Evolutionary conservation across 2,888 invertebrate species (phyloP).

Genomic region (Spodoptera exigua): DNA sequence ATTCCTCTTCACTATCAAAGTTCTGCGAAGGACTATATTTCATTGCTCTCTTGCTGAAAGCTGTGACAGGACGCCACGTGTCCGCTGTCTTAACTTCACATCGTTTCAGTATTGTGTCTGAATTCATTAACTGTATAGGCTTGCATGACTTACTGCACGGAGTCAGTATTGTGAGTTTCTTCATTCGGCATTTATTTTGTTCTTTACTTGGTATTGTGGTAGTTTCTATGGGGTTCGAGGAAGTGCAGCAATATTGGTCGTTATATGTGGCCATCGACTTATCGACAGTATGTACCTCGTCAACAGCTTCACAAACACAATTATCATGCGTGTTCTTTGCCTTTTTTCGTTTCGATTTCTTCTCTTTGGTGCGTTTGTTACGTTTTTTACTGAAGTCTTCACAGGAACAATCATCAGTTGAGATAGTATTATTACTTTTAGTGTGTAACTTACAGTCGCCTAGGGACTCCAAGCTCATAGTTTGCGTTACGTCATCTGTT

Average conservation of each 20-base stretch:
- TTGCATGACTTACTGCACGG: slow-evolving; percentile 6
- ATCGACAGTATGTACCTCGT: slow-evolving; percentile 46
- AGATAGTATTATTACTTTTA: slow-evolving; percentile 1
- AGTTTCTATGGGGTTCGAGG: slow-evolving; percentile 54
- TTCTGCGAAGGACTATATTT: slow-evolving; percentile 25
- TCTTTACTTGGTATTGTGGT: slow-evolving; percentile 43
- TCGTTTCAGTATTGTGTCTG: neutral
- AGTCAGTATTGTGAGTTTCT: neutral
- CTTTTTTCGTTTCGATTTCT: slow-evolving; percentile 16
- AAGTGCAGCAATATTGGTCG: slow-evolving; percentile 59
- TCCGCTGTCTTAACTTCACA: slow-evolving; percentile 28
- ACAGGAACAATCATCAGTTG: slow-evolving; percentile 10
- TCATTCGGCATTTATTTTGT: neutral
- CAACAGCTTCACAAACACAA: slow-evolving; percentile 49
- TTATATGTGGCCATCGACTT: slow-evolving; percentile 67
- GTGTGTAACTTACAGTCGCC: slow-evolving; percentile 25
- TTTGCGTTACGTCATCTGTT: too few species aligned
- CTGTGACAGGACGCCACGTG: slow-evolving; percentile 34
- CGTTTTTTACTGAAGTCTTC: slow-evolving; percentile 20
- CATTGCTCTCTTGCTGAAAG: slow-evolving; percentile 23
- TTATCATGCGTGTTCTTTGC: slow-evolving; percentile 19
- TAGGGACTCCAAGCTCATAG: slow-evolving; percentile 47
- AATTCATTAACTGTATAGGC: neutral
- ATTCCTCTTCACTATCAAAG: slow-evolving; percentile 24
- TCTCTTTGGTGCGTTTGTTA: slow-evolving; percentile 16